These are phyloP conservation scores for Oceanites oceanicus DNA, from an alignment of 2,113 vertebrate genomes.

Conservation along the genomic window DNA sequence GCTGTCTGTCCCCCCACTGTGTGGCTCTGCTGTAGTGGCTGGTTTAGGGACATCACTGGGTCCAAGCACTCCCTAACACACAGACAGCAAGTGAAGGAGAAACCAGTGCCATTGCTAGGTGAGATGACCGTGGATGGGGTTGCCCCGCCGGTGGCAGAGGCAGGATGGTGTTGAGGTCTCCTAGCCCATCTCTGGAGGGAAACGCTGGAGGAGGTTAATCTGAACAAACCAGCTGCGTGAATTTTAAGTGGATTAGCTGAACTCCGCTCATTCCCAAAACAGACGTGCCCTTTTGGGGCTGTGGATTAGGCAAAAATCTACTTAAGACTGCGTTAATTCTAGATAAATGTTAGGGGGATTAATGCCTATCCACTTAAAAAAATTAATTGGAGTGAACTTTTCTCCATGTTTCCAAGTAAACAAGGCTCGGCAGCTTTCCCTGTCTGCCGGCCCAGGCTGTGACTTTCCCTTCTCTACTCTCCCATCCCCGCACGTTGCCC, in stretches of 20 bases:
- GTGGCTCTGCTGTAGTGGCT: neutral
- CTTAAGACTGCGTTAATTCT: conserved; percentile 11
- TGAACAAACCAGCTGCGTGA: neutral
- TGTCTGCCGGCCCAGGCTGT: neutral
- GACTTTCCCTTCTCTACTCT: neutral
- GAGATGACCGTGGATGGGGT: accelerated
- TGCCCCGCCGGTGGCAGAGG: neutral
- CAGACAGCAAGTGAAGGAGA: neutral
- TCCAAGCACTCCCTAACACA: accelerated
- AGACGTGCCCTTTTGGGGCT: neutral
- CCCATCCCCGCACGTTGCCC: accelerated
- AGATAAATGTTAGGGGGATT: conserved; percentile 4
- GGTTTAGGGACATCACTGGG: accelerated
- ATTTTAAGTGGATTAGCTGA: conserved; percentile 48
- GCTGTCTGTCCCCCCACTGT: accelerated
- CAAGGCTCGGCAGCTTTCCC: neutral
- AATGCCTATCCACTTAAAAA: conserved; percentile 7
- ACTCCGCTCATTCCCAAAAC: neutral
- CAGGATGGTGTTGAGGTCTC: neutral
- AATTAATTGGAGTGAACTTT: conserved; percentile 25
- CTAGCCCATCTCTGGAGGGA: neutral
- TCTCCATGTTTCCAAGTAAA: neutral
- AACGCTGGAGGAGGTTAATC: neutral
- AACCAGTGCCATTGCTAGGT: neutral
- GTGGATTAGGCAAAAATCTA: conserved; percentile 52